Evolutionary conservation across 2,113 vertebrate genomes (phyloP).

Genomic region (Cromileptes altivelis): DNA sequence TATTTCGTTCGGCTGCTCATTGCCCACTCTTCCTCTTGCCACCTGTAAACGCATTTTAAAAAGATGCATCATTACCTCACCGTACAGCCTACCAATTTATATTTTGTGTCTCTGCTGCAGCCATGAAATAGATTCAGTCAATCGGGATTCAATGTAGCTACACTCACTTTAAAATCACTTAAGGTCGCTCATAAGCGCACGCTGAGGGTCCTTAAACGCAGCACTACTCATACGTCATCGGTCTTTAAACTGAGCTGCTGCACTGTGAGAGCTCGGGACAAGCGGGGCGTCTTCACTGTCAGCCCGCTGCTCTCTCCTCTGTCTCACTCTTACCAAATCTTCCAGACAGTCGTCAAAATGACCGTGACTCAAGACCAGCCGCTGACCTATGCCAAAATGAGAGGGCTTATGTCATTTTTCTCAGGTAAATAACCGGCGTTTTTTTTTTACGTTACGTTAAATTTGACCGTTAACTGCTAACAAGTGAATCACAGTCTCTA

Average conservation of each 20-base stretch:
- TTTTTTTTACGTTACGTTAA: not conserved
- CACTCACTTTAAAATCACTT: not conserved
- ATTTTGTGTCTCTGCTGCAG: not conserved
- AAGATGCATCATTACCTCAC: too few species aligned
- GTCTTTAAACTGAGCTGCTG: slow-evolving; percentile 20
- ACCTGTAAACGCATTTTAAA: too few species aligned
- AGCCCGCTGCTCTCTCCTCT: not conserved
- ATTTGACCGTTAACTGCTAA: not conserved
- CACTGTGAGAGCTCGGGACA: not conserved
- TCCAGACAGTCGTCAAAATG: slow-evolving; percentile 54
- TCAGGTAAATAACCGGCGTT: slow-evolving; percentile 70
- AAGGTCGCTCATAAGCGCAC: not conserved
- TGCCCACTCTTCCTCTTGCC: not conserved
- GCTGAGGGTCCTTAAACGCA: slow-evolving; percentile 49
- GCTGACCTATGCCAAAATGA: slow-evolving; percentile 83
- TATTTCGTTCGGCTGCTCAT: not conserved
- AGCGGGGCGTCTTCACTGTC: not conserved
- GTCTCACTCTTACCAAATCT: not conserved
- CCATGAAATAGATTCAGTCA: not conserved
- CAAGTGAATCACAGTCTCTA: too few species aligned
- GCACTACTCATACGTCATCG: slow-evolving; percentile 20
- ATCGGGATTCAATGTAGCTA: not conserved
- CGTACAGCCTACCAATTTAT: too few species aligned
- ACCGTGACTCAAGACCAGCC: slow-evolving; percentile 69
- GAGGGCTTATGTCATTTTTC: slow-evolving; percentile 79